phyloP scores from a whole-genome alignment of 2,113 vertebrate species.

The Oreotrochilus melanogaster region DNA sequence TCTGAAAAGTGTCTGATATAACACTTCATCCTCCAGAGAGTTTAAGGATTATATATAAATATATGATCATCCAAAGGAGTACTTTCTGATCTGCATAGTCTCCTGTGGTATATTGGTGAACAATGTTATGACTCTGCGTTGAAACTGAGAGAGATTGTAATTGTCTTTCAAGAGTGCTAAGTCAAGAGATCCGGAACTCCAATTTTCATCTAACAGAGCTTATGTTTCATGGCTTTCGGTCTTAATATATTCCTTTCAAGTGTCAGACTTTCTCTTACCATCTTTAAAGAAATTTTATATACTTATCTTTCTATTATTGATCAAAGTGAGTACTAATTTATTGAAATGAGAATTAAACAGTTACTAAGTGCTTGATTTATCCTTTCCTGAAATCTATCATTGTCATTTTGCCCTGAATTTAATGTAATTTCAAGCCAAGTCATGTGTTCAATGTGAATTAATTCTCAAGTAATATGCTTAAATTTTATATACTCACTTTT shows the following conservation, averaged over 20 bases:
- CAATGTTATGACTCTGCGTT: neutral
- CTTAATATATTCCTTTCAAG: neutral
- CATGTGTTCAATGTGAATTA: accelerated
- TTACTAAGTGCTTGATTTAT: neutral
- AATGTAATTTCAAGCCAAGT: neutral
- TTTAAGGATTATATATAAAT: too few relatives aligned
- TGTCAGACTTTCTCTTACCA: neutral
- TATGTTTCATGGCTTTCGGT: neutral
- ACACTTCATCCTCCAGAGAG: neutral
- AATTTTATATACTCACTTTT: neutral
- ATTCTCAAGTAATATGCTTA: neutral
- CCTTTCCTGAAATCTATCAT: neutral
- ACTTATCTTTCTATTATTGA: neutral
- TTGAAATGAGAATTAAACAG: neutral
- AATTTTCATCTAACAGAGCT: neutral
- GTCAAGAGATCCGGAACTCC: neutral
- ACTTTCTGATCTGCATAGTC: neutral
- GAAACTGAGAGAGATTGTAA: neutral
- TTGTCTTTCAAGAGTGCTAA: neutral
- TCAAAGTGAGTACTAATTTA: neutral
- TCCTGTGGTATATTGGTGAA: neutral
- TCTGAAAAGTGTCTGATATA: neutral
- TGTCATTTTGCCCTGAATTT: neutral
- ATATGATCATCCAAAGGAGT: neutral
- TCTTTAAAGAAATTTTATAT: neutral